phyloP scores from a whole-genome alignment of 1,140 invertebrate genomes.

The Periplaneta americana region DNA sequence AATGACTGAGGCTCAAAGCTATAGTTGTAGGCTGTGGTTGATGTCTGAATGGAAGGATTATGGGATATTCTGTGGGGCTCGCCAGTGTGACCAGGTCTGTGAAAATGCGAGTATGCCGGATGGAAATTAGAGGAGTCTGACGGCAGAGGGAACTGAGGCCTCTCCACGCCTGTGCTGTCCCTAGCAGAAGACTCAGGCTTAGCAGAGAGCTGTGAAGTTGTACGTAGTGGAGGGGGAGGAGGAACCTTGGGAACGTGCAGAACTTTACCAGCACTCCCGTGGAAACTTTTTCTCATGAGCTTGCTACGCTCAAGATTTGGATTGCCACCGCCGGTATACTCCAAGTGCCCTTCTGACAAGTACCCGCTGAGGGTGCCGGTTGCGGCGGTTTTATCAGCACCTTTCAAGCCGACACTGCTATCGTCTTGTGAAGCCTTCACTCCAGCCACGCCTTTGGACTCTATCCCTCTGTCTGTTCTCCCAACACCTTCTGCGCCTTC shows the following conservation, averaged over 20 bases:
- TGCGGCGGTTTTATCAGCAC: neutral
- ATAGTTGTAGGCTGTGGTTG: constrained; percentile 40
- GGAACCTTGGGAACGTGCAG: constrained; percentile 78
- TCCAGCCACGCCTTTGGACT: neutral
- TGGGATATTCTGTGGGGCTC: constrained; percentile 35
- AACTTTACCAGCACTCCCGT: constrained; percentile 73
- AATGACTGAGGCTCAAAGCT: constrained; percentile 55
- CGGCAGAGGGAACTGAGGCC: constrained; percentile 43
- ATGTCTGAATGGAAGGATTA: constrained; percentile 39
- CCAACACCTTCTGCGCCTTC: constrained; percentile 29
- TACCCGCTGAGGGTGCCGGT: constrained; percentile 55
- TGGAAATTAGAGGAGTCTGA: constrained; percentile 25
- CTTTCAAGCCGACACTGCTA: constrained; percentile 15
- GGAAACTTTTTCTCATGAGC: constrained; percentile 84
- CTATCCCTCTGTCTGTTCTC: neutral
- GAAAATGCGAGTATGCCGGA: neutral
- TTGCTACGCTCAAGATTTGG: constrained; percentile 80
- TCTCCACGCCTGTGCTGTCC: constrained; percentile 25
- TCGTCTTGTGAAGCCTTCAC: constrained; percentile 17
- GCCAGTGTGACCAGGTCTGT: constrained; percentile 25
- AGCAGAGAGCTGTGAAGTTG: constrained; percentile 67
- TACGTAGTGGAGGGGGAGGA: constrained; percentile 77
- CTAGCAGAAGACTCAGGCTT: neutral
- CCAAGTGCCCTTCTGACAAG: constrained; percentile 79
- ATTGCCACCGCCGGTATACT: constrained; percentile 61